A percentile compares a stretch with the other conserved stretches of the same genome.
Evolutionary conservation across 2,113 vertebrate species (phyloP).

Genomic region (Amphiprion ocellaris): DNA sequence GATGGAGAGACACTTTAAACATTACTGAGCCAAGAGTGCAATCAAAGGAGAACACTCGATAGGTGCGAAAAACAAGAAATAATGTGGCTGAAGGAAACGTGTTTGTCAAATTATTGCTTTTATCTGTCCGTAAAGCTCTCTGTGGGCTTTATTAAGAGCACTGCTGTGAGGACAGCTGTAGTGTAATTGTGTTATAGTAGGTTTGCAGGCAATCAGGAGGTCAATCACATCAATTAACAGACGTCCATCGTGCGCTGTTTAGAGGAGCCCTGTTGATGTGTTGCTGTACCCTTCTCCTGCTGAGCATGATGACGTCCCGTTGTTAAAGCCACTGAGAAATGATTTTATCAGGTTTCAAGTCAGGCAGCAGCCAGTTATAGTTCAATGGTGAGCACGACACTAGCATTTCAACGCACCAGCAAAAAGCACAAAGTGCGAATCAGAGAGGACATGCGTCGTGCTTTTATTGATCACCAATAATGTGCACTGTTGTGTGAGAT

Average conservation of each 20-base stretch:
- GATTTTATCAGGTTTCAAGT: constrained; percentile 33
- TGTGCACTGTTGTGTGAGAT: constrained; percentile 15
- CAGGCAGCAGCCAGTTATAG: constrained; percentile 15
- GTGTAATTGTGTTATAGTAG: constrained; percentile 24
- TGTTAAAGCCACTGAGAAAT: constrained; percentile 57
- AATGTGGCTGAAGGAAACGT: constrained; percentile 1
- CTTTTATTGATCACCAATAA: constrained; percentile 61
- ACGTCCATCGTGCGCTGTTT: constrained; percentile 21
- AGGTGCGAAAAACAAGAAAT: background rate
- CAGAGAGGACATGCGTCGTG: background rate
- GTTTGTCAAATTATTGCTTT: constrained; percentile 20
- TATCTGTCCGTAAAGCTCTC: constrained; percentile 40
- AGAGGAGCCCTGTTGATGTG: constrained; percentile 48
- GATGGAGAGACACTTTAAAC: constrained; percentile 2
- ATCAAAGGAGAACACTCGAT: constrained; percentile 17
- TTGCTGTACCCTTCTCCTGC: constrained; percentile 40
- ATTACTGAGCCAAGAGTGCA: constrained; percentile 10
- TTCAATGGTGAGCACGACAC: constrained; percentile 6
- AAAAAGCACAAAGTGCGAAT: constrained; percentile 25
- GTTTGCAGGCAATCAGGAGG: constrained; percentile 35
- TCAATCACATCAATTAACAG: constrained; percentile 61
- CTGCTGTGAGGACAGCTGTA: constrained; percentile 31
- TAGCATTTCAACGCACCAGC: background rate
- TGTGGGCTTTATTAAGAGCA: constrained; percentile 49
- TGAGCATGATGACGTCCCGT: constrained; percentile 55